Evolutionary conservation across 2,888 invertebrate genomes (phyloP), one percentile per base, ranked within the genome.

Genomic region (Theodoxus fluviatilis): DNA sequence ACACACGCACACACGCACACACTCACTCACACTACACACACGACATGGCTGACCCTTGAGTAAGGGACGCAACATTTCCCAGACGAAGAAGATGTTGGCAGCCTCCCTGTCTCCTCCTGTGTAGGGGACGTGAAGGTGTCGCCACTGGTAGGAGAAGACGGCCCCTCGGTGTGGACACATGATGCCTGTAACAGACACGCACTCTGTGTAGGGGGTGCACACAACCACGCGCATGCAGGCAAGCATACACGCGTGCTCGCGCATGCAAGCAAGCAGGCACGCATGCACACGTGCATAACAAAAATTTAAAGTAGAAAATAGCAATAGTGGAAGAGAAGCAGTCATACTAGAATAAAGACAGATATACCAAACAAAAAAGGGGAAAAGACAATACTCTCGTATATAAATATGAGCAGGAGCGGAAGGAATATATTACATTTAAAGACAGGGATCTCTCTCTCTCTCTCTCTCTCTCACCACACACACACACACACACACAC

Each of bases 21-120:
- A 9, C 43, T 9, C 43, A 43, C 43, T 43, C 15, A 15, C 9
- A 15, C 43, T 15, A 12, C 31, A n/a, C n/a, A n/a, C 22, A 7
- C 31, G 12, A 25, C 3, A 55, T 15, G n/a, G 25, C 57, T 28
- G 74, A 83, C 87, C 88, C 81, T 85, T 85, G 1, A 87, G 72
- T 3, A 88, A 78, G 57, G 88, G 88, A 69, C 88, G 72, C 25
- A 88, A 76, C 79, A 88, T 79, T 77, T 88, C 88, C 88, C 88
- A 88, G 1, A 86, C 85, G 76, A 88, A 88, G 81, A 88, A 88
- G 12, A 88, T 85, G 76, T 88, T 88, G 71, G 84, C 85, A 9
- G 87, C 88, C 68, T 87, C 88, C 55, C 85, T 79, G 35, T 88
- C 87, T 28, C 80, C 81, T 7, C 78, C 76, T 3, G 55, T 67